A percentile compares a stretch with the other conserved stretches of the same genome.
phyloP scores from a whole-genome alignment of 1,140 invertebrate species.

The Euura lappo region DNA sequence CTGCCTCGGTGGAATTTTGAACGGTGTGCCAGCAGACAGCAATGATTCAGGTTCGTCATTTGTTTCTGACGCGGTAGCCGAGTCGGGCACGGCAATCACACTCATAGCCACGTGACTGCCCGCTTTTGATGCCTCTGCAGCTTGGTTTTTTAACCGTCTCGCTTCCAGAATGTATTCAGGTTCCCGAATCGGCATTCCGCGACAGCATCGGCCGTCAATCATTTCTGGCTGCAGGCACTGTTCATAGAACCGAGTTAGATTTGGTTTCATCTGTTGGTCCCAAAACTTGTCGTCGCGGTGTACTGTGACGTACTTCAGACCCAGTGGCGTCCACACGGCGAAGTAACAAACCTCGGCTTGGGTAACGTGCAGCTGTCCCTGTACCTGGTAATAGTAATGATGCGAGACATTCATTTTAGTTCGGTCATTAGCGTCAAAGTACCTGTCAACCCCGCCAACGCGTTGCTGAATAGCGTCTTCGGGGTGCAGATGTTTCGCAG shows the following conservation, averaged over 20 bases:
- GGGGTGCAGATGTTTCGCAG: slow-evolving; percentile 18
- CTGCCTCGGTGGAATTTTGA: no score
- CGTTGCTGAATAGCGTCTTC: no score
- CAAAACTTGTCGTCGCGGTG: slow-evolving; percentile 22
- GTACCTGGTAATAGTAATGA: not conserved
- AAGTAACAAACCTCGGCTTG: slow-evolving; percentile 6
- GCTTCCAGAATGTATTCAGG: slow-evolving; percentile 24
- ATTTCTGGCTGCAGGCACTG: slow-evolving; percentile 29
- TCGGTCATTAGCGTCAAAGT: no score
- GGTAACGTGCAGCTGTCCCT: slow-evolving; percentile 19
- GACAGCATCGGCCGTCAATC: slow-evolving; percentile 24
- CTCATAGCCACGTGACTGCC: no score
- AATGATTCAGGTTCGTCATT: no score
- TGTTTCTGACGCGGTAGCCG: no score
- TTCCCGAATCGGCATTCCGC: slow-evolving; percentile 28
- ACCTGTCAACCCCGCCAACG: no score
- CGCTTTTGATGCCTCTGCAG: no score
- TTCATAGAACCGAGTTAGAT: slow-evolving; percentile 23
- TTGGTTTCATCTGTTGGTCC: slow-evolving; percentile 20
- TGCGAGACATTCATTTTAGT: no score
- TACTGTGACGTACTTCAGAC: slow-evolving; percentile 17
- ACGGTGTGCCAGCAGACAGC: no score
- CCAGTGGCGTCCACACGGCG: slow-evolving; percentile 15
- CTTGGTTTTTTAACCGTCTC: not conserved
- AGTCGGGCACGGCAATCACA: no score